A percentile compares a stretch with the other conserved stretches of the same genome.
Conservation (phyloP, 2,113 vertebrate genomes). For the Monarcha castaneiventris region DNA sequence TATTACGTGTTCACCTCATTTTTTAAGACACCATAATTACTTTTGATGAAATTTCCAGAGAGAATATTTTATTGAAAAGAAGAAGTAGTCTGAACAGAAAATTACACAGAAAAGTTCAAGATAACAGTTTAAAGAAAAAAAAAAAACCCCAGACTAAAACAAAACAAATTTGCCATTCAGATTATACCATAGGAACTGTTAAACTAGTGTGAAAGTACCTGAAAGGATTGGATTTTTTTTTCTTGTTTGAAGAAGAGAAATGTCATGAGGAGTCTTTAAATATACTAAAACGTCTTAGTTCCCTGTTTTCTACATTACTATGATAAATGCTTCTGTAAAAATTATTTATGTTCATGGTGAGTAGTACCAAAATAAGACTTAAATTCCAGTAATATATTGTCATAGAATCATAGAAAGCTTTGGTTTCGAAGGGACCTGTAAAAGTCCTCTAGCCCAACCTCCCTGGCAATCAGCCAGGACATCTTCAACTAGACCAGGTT, state of each 20-base stretch:
- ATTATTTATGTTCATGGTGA: not conserved
- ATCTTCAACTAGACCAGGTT: not conserved
- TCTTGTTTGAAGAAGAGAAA: not conserved
- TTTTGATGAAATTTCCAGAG: not conserved
- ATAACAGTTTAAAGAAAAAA: not conserved
- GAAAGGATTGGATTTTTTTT: not conserved
- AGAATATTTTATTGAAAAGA: not conserved
- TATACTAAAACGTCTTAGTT: not conserved
- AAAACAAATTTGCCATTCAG: not conserved
- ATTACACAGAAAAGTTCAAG: not conserved
- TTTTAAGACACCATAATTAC: not conserved
- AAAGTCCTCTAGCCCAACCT: not conserved
- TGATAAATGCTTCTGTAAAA: not conserved
- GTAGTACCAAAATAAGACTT: not conserved
- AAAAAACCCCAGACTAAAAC: too few species aligned
- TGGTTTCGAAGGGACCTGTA: not conserved
- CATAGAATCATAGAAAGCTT: not conserved
- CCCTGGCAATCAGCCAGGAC: not conserved
- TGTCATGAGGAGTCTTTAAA: not conserved
- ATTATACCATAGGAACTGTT: not conserved
- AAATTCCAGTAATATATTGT: not conserved
- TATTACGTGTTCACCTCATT: rapidly evolving
- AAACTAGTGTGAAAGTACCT: not conserved
- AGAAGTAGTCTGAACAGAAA: not conserved
- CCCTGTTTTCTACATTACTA: not conserved